These are phyloP conservation scores for Drosophila ambigua DNA, from an alignment of 1,140 invertebrate genomes.

Conservation along the genomic window DNA sequence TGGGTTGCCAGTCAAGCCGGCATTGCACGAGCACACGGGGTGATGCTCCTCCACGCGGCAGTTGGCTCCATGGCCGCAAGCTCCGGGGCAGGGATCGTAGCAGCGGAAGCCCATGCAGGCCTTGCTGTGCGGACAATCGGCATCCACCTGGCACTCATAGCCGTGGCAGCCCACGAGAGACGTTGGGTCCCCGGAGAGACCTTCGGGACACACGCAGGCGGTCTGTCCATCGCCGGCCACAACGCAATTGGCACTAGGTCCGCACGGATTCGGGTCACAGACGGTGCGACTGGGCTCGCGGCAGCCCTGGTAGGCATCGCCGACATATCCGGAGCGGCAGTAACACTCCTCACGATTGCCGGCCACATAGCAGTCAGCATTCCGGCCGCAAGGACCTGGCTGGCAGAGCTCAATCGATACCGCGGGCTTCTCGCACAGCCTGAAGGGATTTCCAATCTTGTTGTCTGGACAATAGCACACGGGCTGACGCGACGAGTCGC, in stretches of 20 bases:
- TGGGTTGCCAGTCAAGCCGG: conserved; percentile 89
- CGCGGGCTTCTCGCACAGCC: conserved; percentile 87
- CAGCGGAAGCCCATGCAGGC: conserved; percentile 92
- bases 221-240: conserved; percentile 88
- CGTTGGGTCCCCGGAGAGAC: conserved; percentile 91
- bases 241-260: conserved; percentile 89
- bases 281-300: conserved; percentile 86
- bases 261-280: conserved; percentile 91
- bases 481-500: conserved; percentile 90
- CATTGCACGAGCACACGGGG: conserved; percentile 90
- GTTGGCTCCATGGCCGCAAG: conserved; percentile 90
- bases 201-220: conserved; percentile 89
- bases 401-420: conserved; percentile 87
- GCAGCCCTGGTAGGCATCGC: conserved; percentile 91
- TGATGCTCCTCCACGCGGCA: conserved; percentile 90
- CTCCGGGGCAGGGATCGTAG: conserved; percentile 91
- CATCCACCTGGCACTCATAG: conserved; percentile 90
- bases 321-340: conserved; percentile 89
- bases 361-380: conserved; percentile 91
- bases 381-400: conserved; percentile 91
- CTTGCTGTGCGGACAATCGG: conserved; percentile 88
- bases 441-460: conserved; percentile 91
- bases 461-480: conserved; percentile 92
- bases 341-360: conserved; percentile 90
- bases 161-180: conserved; percentile 88